Conservation (phyloP, 2,797 vertebrate genomes). For the Microhierax caerulescens region DNA sequence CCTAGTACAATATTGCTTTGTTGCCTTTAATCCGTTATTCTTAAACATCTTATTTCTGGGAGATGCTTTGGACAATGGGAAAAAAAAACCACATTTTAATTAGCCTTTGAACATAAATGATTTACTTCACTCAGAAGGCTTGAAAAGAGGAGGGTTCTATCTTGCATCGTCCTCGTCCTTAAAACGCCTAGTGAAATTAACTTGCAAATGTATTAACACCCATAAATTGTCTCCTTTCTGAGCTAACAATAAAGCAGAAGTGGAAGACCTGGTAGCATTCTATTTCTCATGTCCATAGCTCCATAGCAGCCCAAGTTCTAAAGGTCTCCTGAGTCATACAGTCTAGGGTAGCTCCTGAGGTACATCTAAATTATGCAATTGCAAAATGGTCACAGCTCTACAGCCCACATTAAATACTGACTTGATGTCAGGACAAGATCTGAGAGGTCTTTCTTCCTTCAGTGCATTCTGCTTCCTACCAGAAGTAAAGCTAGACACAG, state of each 20-base stretch:
- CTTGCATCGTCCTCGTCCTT: background rate
- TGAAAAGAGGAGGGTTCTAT: background rate
- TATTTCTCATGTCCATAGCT: background rate
- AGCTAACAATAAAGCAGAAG: background rate
- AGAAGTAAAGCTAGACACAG: background rate
- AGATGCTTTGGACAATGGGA: background rate
- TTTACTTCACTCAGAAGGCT: background rate
- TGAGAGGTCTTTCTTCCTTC: background rate
- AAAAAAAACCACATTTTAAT: background rate
- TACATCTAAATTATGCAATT: background rate
- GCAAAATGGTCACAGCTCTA: background rate
- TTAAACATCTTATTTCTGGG: background rate
- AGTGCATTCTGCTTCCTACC: background rate
- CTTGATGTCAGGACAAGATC: background rate
- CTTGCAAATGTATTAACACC: background rate
- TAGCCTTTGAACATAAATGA: background rate
- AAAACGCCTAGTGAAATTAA: background rate
- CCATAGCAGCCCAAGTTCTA: background rate
- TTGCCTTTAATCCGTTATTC: background rate
- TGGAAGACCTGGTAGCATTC: background rate
- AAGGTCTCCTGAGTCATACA: background rate
- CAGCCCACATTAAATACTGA: background rate
- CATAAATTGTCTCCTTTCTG: background rate
- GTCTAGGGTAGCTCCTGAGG: accelerated
- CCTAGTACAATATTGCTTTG: background rate